Evolutionary conservation across 2,797 vertebrate species (phyloP).

Genomic region (Pangasius djambal): DNA sequence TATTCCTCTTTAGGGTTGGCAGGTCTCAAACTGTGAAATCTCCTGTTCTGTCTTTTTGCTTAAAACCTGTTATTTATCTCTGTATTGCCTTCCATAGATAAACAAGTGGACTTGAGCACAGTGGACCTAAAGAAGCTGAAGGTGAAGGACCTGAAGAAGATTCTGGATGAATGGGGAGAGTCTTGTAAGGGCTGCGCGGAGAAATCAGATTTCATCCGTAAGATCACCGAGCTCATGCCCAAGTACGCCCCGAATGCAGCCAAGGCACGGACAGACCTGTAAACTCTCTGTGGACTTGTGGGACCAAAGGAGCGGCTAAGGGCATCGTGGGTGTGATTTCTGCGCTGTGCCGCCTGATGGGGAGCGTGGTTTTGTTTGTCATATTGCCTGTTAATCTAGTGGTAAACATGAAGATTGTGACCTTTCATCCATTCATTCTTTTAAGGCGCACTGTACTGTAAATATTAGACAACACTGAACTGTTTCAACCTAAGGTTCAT

Average conservation of each 20-base stretch:
- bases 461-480: background rate
- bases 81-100: constrained; percentile 75
- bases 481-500: constrained; percentile 16
- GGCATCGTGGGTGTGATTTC: constrained; percentile 1
- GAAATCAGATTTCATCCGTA: constrained; percentile 95
- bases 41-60: background rate
- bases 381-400: constrained; percentile 37
- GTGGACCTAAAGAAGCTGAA: constrained; percentile 94
- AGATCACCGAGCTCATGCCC: constrained; percentile 96
- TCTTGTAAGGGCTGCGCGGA: constrained; percentile 95
- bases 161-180: constrained; percentile 96
- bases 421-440: constrained; percentile 14
- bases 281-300: constrained; percentile 52
- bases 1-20: background rate
- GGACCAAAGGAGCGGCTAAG: constrained; percentile 55
- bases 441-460: constrained; percentile 6
- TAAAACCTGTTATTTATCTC: background rate
- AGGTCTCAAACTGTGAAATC: background rate
- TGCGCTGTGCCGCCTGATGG: constrained; percentile 44
- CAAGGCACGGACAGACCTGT: constrained; percentile 89
- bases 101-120: constrained; percentile 91
- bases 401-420: constrained; percentile 27
- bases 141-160: constrained; percentile 95
- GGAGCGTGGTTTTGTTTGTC: constrained; percentile 38
- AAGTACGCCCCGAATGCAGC: constrained; percentile 91